A percentile compares a stretch with the other conserved stretches of the same genome.
phyloP scores from a whole-genome alignment of 1,140 invertebrate genomes.

The Sesamia nonagrioides region DNA sequence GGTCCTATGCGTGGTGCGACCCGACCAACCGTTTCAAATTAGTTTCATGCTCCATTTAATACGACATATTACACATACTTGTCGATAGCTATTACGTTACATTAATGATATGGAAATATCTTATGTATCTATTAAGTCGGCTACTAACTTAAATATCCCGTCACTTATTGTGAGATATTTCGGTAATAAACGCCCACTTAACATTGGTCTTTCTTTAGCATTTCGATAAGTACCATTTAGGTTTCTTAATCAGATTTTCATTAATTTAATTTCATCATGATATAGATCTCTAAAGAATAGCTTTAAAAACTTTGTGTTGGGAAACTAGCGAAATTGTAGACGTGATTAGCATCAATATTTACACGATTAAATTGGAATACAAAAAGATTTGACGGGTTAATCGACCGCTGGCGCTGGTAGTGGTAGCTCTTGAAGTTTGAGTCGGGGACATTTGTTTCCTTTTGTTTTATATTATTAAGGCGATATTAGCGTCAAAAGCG shows the following conservation, averaged over 20 bases:
- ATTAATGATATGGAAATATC: constrained; percentile 32
- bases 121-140: constrained; percentile 13
- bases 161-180: constrained; percentile 10
- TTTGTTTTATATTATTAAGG: too few relatives aligned
- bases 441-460: too few relatives aligned
- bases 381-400: too few relatives aligned
- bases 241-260: neutral
- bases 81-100: constrained; percentile 40
- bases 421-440: too few relatives aligned
- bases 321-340: too few relatives aligned
- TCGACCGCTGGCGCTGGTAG: too few relatives aligned
- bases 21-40: constrained; percentile 24
- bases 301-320: too few relatives aligned
- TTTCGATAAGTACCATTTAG: neutral
- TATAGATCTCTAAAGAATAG: too few relatives aligned
- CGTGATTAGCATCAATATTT: too few relatives aligned
- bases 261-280: neutral
- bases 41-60: constrained; percentile 45
- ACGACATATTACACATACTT: constrained; percentile 36
- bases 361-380: too few relatives aligned
- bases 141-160: neutral
- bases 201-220: neutral
- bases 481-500: too few relatives aligned
- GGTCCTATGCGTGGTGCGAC: neutral
- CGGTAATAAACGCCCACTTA: constrained; percentile 8